Evolutionary conservation across 2,888 invertebrate genomes (phyloP).

Genomic region (Tridacna crocea): DNA sequence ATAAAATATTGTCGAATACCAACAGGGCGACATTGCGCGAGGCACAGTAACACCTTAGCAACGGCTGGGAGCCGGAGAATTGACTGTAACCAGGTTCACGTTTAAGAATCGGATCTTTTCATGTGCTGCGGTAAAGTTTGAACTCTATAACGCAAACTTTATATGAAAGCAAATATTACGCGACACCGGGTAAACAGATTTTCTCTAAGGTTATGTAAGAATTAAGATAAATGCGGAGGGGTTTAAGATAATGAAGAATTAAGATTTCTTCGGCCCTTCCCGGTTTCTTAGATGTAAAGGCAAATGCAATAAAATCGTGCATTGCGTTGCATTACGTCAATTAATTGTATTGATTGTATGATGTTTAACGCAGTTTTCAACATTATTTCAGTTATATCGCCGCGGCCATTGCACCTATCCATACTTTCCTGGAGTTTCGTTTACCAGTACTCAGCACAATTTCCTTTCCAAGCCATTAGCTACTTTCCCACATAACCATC

Average conservation of each 20-base stretch:
- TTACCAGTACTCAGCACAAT: no score
- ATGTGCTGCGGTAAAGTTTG: constrained; percentile 48
- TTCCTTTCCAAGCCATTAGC: no score
- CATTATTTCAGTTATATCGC: no score
- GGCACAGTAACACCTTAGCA: not conserved
- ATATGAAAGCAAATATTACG: constrained; percentile 45
- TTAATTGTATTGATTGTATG: no score
- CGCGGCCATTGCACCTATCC: no score
- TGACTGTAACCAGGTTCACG: constrained; percentile 5
- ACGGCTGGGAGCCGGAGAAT: constrained; percentile 14
- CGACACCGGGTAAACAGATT: constrained; percentile 1
- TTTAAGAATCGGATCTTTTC: constrained; percentile 4
- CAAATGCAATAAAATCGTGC: not conserved
- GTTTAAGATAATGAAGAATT: constrained; percentile 21
- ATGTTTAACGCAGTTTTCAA: no score
- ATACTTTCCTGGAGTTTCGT: no score
- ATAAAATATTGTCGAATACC: no score
- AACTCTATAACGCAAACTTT: constrained; percentile 45
- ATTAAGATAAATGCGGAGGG: constrained; percentile 20
- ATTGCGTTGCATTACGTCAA: not conserved
- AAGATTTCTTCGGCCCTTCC: not conserved
- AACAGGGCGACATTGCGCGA: no score
- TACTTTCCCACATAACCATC: no score
- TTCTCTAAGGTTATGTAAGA: constrained; percentile 13
- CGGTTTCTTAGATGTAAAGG: not conserved